Percentiles rank a stretch among this genome's conserved stretches.
These are phyloP conservation scores for Vollenhovia emeryi DNA, from an alignment of 1,140 invertebrate species.

Conservation along the genomic window DNA sequence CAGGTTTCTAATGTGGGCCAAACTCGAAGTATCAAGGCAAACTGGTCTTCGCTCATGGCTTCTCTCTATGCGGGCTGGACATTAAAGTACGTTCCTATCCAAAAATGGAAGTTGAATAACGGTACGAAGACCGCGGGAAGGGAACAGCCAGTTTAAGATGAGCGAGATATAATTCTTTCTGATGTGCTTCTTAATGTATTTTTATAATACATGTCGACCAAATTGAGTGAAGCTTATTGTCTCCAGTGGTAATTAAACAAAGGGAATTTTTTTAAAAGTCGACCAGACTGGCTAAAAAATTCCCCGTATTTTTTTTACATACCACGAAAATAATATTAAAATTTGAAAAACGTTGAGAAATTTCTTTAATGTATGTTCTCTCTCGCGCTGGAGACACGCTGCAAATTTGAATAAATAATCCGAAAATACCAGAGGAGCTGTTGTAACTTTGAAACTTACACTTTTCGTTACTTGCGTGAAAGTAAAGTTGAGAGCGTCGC, in stretches of 20 bases:
- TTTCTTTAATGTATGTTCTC: background rate
- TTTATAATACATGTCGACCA: too few species aligned
- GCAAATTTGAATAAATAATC: conserved; percentile 17
- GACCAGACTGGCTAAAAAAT: too few species aligned
- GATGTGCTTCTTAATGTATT: background rate
- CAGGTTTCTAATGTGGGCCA: conserved; percentile 63
- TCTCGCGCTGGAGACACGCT: background rate
- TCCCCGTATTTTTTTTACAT: too few species aligned
- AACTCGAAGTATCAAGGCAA: conserved; percentile 48
- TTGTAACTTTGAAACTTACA: conserved; percentile 18
- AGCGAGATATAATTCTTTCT: background rate
- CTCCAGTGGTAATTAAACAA: too few species aligned
- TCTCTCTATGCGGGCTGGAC: background rate
- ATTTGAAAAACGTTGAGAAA: background rate
- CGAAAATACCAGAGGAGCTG: background rate
- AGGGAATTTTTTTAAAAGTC: too few species aligned
- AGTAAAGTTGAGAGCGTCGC: conserved; percentile 21
- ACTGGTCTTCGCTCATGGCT: background rate
- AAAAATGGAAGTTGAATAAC: conserved; percentile 8
- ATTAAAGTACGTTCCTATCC: background rate
- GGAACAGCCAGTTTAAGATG: background rate
- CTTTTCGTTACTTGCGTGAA: background rate
- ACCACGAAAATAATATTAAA: background rate
- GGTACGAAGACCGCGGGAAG: too few species aligned
- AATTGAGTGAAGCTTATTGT: too few species aligned